Evolutionary conservation across 2,888 invertebrate species (phyloP), one percentile per base, ranked within the genome.

Genomic region (Ophioninae sp.): DNA sequence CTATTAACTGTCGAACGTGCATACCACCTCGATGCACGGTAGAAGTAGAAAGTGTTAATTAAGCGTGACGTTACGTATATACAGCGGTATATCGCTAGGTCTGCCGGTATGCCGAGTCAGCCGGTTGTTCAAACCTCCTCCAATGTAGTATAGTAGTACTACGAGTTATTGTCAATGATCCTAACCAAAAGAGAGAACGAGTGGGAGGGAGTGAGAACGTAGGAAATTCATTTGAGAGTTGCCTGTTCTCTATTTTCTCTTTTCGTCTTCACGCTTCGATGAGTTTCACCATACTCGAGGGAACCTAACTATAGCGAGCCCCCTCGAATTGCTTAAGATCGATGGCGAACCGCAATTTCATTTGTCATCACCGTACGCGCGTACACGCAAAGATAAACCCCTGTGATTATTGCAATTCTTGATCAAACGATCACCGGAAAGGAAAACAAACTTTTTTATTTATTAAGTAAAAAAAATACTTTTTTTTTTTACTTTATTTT

Each of bases 21-120:
- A 62, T 20, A 62, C 56, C 78, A 65, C 75, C 69, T 75, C 79
- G 82, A 79, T 82, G 64, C 82, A 72, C 75, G 79, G 70, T 30
- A 75, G 75, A 82, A 74, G 81, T 83, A 83, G 81, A 83, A 85
- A 85, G 83, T 83, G 81, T 85, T 85, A 85, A 85, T 85, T 83
- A 83, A 85, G 79, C 76, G 75, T 81, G 79, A 85, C 75, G 74
- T 81, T 83, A 81, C 81, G 73, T 50, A 50, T 81, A 70, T 57
- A 69, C 23, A n/a, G 70, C 39, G n/a, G 10, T 69, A 57, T 75
- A 30, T 64, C 57, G 41, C 61, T 23, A 39, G 78, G 78, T 74
- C 78, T 50, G 57, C 62, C 59, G 59, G 20, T 59, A 69, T 17
- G 74, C 67, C 64, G 17, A 77, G 56, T 81, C 61, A 50, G 65